These are phyloP conservation scores for Xestia sexstrigata DNA, from an alignment of 2,888 invertebrate species.

Conservation along the genomic window DNA sequence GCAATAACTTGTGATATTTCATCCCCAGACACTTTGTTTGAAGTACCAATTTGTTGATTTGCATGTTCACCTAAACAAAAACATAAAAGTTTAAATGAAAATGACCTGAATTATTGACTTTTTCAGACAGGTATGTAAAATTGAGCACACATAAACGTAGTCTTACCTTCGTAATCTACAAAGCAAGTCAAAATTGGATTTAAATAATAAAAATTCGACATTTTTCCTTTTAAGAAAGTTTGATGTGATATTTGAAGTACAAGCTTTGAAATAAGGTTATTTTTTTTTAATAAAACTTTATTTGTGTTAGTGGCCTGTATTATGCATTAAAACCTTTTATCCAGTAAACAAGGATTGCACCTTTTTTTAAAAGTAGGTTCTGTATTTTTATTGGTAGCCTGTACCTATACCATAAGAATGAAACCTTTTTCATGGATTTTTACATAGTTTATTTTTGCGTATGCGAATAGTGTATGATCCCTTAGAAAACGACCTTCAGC, in stretches of 20 bases:
- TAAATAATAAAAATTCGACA: slow-evolving; percentile 72
- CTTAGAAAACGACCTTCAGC: too few relatives aligned
- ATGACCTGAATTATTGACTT: too few relatives aligned
- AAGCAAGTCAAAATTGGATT: slow-evolving; percentile 77
- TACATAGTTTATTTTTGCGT: background rate
- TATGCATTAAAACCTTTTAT: slow-evolving; percentile 27
- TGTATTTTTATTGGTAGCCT: background rate
- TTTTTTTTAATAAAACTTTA: background rate
- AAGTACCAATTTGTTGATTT: slow-evolving; percentile 85
- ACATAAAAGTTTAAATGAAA: background rate
- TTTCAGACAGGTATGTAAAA: background rate
- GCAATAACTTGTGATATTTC: slow-evolving; percentile 88
- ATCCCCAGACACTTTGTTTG: slow-evolving; percentile 82
- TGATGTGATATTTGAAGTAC: background rate
- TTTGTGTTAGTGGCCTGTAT: slow-evolving; percentile 28
- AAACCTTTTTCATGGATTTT: background rate
- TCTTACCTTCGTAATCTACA: slow-evolving; percentile 60
- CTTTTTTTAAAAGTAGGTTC: background rate
- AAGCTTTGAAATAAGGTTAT: background rate
- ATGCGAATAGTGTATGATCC: too few relatives aligned
- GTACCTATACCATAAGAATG: background rate
- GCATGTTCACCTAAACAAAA: slow-evolving; percentile 86
- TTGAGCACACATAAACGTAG: background rate
- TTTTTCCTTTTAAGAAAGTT: slow-evolving; percentile 43
- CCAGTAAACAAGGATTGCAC: background rate